Percentiles rank a stretch among this genome's conserved stretches.
Conservation (phyloP, 1,140 invertebrate species). For the Colletes latitarsis region DNA sequence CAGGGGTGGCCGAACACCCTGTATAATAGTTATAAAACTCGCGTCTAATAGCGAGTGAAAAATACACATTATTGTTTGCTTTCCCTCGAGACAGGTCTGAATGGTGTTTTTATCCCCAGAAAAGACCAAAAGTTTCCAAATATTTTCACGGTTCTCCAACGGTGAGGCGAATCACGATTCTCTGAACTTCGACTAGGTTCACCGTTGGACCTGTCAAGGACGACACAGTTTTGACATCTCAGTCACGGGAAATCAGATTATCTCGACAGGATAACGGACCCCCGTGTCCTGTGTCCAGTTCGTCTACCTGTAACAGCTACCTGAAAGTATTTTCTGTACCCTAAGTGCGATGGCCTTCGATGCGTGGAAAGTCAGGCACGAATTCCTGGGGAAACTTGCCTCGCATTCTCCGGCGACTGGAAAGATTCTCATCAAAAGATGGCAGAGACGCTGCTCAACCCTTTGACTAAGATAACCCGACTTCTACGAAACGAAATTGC, state of each 20-base stretch:
- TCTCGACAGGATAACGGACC: conserved; percentile 70
- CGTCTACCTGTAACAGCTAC: conserved; percentile 58
- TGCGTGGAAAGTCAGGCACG: too few relatives aligned
- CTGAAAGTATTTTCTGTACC: conserved; percentile 49
- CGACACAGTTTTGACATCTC: conserved; percentile 74
- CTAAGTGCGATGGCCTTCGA: conserved; percentile 17
- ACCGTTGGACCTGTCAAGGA: conserved; percentile 56
- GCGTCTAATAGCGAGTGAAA: too few relatives aligned
- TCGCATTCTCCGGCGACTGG: too few relatives aligned
- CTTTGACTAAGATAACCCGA: too few relatives aligned
- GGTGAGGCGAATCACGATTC: conserved; percentile 31
- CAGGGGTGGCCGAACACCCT: too few relatives aligned
- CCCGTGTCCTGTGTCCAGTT: conserved; percentile 14
- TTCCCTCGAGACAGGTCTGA: too few relatives aligned
- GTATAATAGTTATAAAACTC: too few relatives aligned
- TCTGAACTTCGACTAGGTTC: neutral
- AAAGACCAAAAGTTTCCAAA: neutral
- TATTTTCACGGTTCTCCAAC: neutral
- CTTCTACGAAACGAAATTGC: too few relatives aligned
- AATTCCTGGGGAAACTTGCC: too few relatives aligned
- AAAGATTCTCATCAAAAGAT: too few relatives aligned
- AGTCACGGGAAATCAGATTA: conserved; percentile 77
- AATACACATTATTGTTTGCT: too few relatives aligned
- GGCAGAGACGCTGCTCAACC: too few relatives aligned
- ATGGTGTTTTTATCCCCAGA: neutral